A percentile compares a stretch with the other conserved stretches of the same genome.
phyloP scores from a whole-genome alignment of 2,113 vertebrate genomes.

The Octodon degus region DNA sequence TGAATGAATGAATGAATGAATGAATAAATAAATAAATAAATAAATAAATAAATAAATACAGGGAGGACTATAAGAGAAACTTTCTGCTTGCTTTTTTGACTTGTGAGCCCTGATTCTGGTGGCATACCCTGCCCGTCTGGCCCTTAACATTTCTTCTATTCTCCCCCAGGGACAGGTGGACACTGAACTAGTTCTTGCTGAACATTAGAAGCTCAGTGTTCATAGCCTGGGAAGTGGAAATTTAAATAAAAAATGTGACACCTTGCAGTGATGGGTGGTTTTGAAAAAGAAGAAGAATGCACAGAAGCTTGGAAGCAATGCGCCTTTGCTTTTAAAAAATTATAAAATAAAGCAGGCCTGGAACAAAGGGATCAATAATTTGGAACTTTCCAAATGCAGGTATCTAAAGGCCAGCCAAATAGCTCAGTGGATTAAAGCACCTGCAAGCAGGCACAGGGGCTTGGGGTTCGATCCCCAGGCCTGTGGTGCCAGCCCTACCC shows the following conservation, averaged over 20 bases:
- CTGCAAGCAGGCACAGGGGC: too few relatives aligned
- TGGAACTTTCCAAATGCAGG: neutral
- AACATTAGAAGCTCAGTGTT: neutral
- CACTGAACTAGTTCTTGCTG: neutral
- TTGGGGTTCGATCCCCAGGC: too few relatives aligned
- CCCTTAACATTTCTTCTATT: neutral
- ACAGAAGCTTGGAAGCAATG: neutral
- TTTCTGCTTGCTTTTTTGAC: neutral
- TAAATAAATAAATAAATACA: too few relatives aligned
- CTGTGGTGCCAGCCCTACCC: too few relatives aligned
- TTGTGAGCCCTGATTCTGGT: neutral
- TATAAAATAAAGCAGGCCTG: neutral
- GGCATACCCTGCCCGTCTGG: neutral
- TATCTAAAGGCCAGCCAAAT: too few relatives aligned
- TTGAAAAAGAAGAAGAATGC: neutral
- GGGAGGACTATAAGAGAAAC: fast-evolving
- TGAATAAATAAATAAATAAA: too few relatives aligned
- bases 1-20: too few relatives aligned
- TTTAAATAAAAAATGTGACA: neutral
- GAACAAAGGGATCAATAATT: neutral
- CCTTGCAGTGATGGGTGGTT: neutral
- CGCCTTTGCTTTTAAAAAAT: neutral
- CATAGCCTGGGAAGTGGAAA: neutral
- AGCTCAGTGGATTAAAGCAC: too few relatives aligned
- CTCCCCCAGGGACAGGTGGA: neutral